These are phyloP conservation scores for Puma concolor DNA, from an alignment of 2,113 vertebrate species.

Conservation along the genomic window DNA sequence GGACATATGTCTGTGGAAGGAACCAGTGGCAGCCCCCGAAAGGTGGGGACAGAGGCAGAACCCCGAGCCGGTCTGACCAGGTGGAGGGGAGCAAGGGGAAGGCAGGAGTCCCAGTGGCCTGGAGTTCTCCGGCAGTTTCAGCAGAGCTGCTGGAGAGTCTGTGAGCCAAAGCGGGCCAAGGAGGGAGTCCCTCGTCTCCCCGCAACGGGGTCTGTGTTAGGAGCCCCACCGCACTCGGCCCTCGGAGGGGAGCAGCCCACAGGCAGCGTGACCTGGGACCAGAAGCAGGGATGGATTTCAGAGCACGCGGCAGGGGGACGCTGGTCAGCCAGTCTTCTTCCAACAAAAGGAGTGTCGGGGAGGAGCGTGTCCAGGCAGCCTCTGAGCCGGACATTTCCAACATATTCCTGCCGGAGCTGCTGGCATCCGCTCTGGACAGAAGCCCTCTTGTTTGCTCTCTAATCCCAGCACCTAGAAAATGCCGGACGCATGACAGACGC, in stretches of 20 bases:
- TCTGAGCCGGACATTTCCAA: rapidly evolving
- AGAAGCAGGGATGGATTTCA: rapidly evolving
- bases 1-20: neutral
- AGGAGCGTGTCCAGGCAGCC: rapidly evolving
- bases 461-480: neutral
- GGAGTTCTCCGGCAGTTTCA: rapidly evolving
- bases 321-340: rapidly evolving
- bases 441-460: neutral
- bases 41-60: rapidly evolving
- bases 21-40: rapidly evolving
- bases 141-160: neutral
- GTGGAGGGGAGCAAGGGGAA: too few species aligned
- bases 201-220: neutral
- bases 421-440: neutral
- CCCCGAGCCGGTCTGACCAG: too few species aligned
- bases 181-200: neutral
- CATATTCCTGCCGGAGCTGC: rapidly evolving
- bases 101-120: rapidly evolving
- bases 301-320: rapidly evolving
- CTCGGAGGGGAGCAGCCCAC: neutral
- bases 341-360: neutral
- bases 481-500: rapidly evolving
- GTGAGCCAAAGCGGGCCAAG: neutral
- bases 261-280: neutral
- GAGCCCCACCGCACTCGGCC: rapidly evolving